These are phyloP conservation scores for Chrysaora quinquecirrha DNA, from an alignment of 30 jellyfish, hydroid and myxozoan species.

Conservation along the genomic window DNA sequence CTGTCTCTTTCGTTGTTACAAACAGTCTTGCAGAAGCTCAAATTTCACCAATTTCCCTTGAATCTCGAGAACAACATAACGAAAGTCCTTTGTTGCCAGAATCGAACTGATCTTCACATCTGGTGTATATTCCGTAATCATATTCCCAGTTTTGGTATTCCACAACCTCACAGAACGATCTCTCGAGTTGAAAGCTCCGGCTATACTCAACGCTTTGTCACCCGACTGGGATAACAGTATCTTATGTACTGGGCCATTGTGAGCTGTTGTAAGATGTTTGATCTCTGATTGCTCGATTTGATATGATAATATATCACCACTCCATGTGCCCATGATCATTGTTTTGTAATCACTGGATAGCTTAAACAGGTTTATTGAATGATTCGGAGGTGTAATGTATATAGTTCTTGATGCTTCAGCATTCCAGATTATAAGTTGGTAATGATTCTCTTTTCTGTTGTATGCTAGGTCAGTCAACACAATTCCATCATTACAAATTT, in stretches of 20 bases:
- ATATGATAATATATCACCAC: constrained; percentile 36
- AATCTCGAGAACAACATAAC: constrained; percentile 36
- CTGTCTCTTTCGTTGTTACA: not conserved
- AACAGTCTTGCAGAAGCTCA: constrained; percentile 17
- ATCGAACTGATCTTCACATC: constrained; percentile 65
- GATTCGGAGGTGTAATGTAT: constrained; percentile 14
- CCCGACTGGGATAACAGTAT: constrained; percentile 24
- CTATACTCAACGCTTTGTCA: constrained; percentile 37
- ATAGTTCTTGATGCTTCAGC: not conserved
- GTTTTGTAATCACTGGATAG: constrained; percentile 2
- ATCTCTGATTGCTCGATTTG: constrained; percentile 2
- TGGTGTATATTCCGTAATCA: constrained; percentile 58
- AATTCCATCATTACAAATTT: constrained; percentile 28
- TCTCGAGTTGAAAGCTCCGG: constrained; percentile 70
- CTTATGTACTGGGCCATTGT: constrained; percentile 42
- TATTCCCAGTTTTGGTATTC: constrained; percentile 43
- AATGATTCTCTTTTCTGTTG: constrained; percentile 16
- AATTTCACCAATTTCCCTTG: constrained; percentile 58
- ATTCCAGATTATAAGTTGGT: constrained; percentile 38
- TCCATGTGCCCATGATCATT: constrained; percentile 51
- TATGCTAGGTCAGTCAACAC: constrained; percentile 37
- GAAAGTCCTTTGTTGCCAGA: constrained; percentile 10
- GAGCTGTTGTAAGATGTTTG: constrained; percentile 32
- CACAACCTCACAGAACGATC: constrained; percentile 75
- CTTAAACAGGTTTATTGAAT: constrained; percentile 4